Evolutionary conservation across 1,140 invertebrate genomes (phyloP).

Genomic region (Caerostris extrusa): DNA sequence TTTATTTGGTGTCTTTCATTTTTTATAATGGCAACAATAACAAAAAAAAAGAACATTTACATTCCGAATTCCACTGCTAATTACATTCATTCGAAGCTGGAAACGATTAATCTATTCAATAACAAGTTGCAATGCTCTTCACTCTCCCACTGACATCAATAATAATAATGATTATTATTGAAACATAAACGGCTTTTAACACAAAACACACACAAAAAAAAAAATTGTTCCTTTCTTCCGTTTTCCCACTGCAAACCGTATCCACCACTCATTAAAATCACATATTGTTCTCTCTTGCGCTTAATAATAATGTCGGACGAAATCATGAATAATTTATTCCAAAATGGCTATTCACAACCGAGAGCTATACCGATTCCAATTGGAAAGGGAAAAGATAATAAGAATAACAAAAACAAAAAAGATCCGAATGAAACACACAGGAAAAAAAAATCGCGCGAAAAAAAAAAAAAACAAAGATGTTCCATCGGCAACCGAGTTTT

Average conservation of each 20-base stretch:
- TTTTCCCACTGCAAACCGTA: neutral
- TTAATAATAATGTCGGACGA: slow-evolving; percentile 10
- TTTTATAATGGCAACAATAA: neutral
- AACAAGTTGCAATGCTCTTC: slow-evolving; percentile 41
- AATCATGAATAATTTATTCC: slow-evolving; percentile 76
- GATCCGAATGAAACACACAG: neutral
- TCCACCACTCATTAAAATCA: slow-evolving; percentile 61
- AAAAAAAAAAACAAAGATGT: neutral
- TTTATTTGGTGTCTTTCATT: neutral
- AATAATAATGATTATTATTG: slow-evolving; percentile 59
- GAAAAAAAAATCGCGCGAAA: slow-evolving; percentile 7
- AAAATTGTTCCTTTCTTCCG: neutral
- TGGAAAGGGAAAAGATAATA: neutral
- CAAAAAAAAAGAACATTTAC: slow-evolving; percentile 2
- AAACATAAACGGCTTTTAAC: neutral
- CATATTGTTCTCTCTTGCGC: slow-evolving; percentile 33
- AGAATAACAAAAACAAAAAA: slow-evolving; percentile 4
- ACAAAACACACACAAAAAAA: neutral
- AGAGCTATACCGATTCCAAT: slow-evolving; percentile 28
- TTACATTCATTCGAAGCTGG: slow-evolving; percentile 20
- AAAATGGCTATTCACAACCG: slow-evolving; percentile 4
- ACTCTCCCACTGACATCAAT: neutral
- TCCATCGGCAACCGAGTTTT: neutral
- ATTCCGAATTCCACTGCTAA: neutral
- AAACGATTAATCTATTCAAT: slow-evolving; percentile 46